Evolutionary conservation across 2,797 vertebrate genomes (phyloP), one percentile per base, ranked within the genome.

Genomic region (Dryobates pubescens): DNA sequence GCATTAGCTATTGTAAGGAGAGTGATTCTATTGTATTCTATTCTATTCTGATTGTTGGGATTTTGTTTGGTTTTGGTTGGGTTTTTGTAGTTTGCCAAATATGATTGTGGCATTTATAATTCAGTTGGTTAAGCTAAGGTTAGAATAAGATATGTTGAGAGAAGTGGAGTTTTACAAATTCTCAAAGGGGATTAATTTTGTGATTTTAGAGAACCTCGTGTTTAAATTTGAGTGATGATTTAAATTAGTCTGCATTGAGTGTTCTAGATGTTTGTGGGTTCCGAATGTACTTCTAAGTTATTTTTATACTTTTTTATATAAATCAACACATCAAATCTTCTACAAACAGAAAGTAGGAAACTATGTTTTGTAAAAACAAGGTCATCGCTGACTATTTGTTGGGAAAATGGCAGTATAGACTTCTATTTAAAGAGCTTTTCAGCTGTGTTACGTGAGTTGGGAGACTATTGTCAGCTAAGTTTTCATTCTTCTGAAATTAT

Each of bases 361-460:
- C 53, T 79, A 10, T n/a, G 8, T 75, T 86, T 86, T 70, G 14
- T 88, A 30, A 20, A 69, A 53, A 34, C 22, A 27, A 49, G 51
- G 54, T 81, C 53, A 34, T 61, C 88, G 30, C n/a, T 91, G 24
- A 41, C 23, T 81, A 17, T 17, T 78, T 81, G 14, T 68, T 89
- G 38, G 57, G 45, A 56, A 88, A 79, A 71, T 58, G n/a, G 34
- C 11, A 9, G 17, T 41, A 22, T 70, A 54, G 24, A 11, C 20
- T 88, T 88, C 17, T 76, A 32, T 64, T 90, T 83, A 67, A 75
- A 72, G 68, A 78, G 23, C 34, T 86, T 74, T 91, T 88, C 56
- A 34, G 5, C 58, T 80, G 3, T 59, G 8, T 59, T 69, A 84
- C 22, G 34, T 76, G 53, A 51, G 81, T 45, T 49, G 61, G 34